Base-by-base conservation (phyloP, 2,113 vertebrate genomes). In the Platysternon megacephalum region DNA sequence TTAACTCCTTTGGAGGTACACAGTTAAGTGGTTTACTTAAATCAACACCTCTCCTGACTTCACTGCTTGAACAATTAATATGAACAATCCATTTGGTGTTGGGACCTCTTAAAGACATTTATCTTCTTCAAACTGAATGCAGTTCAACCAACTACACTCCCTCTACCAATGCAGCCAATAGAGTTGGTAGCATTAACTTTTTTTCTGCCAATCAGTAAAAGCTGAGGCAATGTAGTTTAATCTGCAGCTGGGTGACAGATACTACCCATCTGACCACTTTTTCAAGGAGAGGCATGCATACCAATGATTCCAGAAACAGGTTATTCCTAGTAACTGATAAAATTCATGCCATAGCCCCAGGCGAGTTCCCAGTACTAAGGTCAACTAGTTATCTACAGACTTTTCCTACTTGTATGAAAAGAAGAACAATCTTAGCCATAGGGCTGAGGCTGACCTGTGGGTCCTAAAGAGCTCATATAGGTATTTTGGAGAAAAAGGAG, bases 321-420 rank as follows among this genome's bases (percentile, higher is more conserved):
- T 68, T 82, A 24, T n/a, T 89, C 52, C 68, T 82, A 56, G 42
- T n/a, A 29, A 85, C 6, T 28, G 72, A 26, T 21, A 85, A 52
- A 13, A 24, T 12, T 42, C 51, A 42, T 6, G 55, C 80, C 16
- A 87, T 85, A 94, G 46, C 39, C 39, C 22, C 74, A 76, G 74
- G 74, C 6, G 22, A 13, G 42, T 14, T 46, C 49, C 32, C 65
- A 39, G 8, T 68, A 68, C 8, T 5, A 0, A 0, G 6, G 42
- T 6, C 42, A 89, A 19, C 48, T 91, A 49, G 42, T 91, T 49
- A 68, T 11, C 74, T 86, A 14, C 53, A 28, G 11, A 79, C 6
- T 90, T 29, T 53, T 51, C 53, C n/a, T 81, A 4, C 3, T 1
- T n/a, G 35, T 4, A 5, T 88, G 32, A 53, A 79, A 96, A 55